phyloP scores from a whole-genome alignment of 2,113 vertebrate species.

The Corythoichthys haematopterus region DNA sequence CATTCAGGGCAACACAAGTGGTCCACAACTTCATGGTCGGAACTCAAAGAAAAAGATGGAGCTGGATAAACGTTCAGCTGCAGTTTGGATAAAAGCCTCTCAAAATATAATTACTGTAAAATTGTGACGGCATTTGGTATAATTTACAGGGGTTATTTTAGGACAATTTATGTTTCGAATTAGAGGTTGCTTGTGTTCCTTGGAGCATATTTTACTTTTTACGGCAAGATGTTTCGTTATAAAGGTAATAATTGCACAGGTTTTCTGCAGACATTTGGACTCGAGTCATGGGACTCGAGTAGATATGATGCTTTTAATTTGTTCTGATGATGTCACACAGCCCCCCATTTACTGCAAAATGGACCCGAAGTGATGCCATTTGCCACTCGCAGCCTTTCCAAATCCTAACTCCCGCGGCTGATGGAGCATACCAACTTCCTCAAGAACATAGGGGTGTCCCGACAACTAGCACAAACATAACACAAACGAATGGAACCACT shows the following conservation, averaged over 20 bases:
- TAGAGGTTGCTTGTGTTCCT: neutral
- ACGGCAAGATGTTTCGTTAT: neutral
- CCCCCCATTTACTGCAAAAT: no score
- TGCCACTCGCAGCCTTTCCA: no score
- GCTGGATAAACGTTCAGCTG: neutral
- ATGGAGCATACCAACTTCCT: no score
- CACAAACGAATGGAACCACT: no score
- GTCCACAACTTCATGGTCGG: neutral
- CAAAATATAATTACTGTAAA: neutral
- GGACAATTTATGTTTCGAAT: neutral
- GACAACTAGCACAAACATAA: no score
- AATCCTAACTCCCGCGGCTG: no score
- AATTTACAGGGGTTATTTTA: neutral
- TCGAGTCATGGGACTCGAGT: no score
- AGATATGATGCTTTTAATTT: no score
- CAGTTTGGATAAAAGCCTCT: constrained; percentile 1
- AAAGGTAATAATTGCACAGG: neutral
- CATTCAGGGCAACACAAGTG: neutral
- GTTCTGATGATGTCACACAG: no score
- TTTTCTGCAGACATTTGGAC: neutral
- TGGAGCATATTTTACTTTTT: neutral
- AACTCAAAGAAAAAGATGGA: neutral
- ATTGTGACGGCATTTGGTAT: neutral
- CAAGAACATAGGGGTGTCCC: no score
- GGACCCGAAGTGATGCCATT: no score